A percentile compares a stretch with the other conserved stretches of the same genome.
Evolutionary conservation across 2,888 invertebrate genomes (phyloP).

Genomic region (Netelia melanura): DNA sequence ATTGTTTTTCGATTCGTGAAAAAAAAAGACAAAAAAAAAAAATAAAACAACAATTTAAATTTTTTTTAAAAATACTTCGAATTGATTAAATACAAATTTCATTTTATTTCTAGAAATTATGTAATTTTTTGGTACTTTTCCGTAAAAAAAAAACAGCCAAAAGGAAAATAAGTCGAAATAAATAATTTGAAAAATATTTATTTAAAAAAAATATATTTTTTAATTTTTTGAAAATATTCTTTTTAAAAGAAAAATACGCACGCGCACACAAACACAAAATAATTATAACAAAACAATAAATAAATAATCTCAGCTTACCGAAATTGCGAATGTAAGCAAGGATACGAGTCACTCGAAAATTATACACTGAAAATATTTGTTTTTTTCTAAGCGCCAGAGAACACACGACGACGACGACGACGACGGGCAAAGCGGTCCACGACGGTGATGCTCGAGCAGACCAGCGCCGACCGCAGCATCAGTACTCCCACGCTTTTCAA

Average conservation of each 20-base stretch:
- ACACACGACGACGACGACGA: slow-evolving; percentile 18
- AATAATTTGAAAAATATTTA: background rate
- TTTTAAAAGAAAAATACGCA: too few relatives aligned
- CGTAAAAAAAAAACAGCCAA: too few relatives aligned
- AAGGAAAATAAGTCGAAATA: background rate
- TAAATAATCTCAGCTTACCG: slow-evolving; percentile 40
- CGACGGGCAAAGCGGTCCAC: slow-evolving; percentile 35
- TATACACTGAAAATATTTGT: slow-evolving; percentile 69
- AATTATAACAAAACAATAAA: background rate
- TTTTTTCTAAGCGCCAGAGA: slow-evolving; percentile 40
- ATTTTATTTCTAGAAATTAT: too few relatives aligned
- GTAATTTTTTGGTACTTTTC: too few relatives aligned
- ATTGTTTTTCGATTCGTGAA: background rate
- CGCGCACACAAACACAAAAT: background rate
- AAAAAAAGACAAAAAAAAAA: too few relatives aligned
- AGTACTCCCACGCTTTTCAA: slow-evolving; percentile 69
- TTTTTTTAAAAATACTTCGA: background rate
- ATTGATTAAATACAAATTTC: too few relatives aligned
- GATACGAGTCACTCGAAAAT: slow-evolving; percentile 75
- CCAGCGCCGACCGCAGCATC: slow-evolving; percentile 66
- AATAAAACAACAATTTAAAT: background rate
- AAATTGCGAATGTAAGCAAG: slow-evolving; percentile 65
- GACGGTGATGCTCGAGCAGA: slow-evolving; percentile 60
- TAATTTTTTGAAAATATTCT: background rate
- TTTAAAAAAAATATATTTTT: background rate